Conservation (phyloP, 2,888 invertebrate species). For the Netelia fuscicornis region DNA sequence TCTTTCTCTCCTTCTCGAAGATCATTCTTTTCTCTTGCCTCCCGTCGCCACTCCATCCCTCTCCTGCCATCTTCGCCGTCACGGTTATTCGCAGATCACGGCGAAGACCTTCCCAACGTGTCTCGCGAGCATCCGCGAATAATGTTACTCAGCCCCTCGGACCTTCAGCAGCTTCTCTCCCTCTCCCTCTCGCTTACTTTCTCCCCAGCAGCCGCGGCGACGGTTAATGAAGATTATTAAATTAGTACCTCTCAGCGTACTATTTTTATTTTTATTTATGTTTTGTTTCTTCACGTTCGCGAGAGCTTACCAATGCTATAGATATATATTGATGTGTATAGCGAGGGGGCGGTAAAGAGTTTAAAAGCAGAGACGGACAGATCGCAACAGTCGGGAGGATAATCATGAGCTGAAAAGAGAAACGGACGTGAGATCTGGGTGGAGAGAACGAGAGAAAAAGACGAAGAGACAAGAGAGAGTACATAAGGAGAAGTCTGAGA, state of each 20-base stretch:
- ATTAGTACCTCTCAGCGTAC: constrained; percentile 79
- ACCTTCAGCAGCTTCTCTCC: constrained; percentile 8
- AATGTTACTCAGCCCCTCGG: constrained; percentile 34
- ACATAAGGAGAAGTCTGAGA: constrained; percentile 24
- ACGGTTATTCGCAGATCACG: constrained; percentile 61
- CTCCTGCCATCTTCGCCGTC: constrained; percentile 49
- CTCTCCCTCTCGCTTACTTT: not conserved
- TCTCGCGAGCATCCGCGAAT: constrained; percentile 65
- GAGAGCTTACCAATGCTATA: constrained; percentile 44
- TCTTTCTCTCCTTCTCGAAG: constrained; percentile 39
- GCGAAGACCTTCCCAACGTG: constrained; percentile 62
- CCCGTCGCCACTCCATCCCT: constrained; percentile 50
- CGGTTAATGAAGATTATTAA: constrained; percentile 82
- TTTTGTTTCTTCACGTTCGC: constrained; percentile 30
- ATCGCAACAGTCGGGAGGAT: constrained; percentile 45
- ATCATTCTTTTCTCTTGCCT: constrained; percentile 12
- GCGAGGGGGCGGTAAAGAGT: constrained; percentile 52
- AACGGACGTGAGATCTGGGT: constrained; percentile 19
- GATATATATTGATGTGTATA: not conserved
- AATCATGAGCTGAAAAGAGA: constrained; percentile 33
- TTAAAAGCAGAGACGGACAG: constrained; percentile 9
- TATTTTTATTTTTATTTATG: constrained; percentile 44
- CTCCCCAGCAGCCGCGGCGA: constrained; percentile 58
- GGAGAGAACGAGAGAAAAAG: constrained; percentile 8
- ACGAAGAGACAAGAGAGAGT: constrained; percentile 9